Percentiles rank a stretch among this genome's conserved stretches.
Conservation (phyloP, 2,888 invertebrate genomes). For the Acleris literana region DNA sequence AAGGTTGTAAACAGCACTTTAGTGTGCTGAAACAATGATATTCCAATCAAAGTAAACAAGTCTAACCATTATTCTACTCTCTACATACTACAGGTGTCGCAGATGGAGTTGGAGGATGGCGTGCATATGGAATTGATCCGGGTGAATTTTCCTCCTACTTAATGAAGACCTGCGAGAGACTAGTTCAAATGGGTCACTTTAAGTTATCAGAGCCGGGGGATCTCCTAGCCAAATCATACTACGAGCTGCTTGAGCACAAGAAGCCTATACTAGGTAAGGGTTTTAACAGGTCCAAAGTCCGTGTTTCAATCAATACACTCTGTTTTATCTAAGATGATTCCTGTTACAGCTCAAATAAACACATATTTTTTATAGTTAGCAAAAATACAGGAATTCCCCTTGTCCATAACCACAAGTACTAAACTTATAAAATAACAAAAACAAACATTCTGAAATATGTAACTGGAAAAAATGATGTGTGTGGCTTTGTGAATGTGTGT, state of each 20-base stretch:
- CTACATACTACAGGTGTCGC: constrained; percentile 91
- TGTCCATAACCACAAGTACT: no score
- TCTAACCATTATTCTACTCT: not conserved
- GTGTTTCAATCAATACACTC: constrained; percentile 25
- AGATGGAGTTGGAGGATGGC: constrained; percentile 99
- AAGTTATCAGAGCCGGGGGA: constrained; percentile 93
- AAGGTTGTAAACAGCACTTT: no score
- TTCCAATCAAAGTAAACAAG: not conserved
- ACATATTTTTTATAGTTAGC: no score
- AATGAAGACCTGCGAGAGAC: constrained; percentile 96
- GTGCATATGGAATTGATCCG: constrained; percentile 98
- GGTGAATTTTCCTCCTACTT: constrained; percentile 97
- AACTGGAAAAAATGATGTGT: no score
- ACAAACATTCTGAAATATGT: no score
- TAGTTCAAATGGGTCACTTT: constrained; percentile 95
- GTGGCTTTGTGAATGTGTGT: no score
- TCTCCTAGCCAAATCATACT: constrained; percentile 95
- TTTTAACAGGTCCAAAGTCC: constrained; percentile 23
- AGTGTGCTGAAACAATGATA: no score
- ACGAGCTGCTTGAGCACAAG: constrained; percentile 95
- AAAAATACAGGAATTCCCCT: no score
- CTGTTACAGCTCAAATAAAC: no score
- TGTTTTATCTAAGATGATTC: no score
- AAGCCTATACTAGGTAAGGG: constrained; percentile 93
- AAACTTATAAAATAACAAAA: no score